phyloP scores from a whole-genome alignment of 2,888 invertebrate species.

The Polietes domitor region DNA sequence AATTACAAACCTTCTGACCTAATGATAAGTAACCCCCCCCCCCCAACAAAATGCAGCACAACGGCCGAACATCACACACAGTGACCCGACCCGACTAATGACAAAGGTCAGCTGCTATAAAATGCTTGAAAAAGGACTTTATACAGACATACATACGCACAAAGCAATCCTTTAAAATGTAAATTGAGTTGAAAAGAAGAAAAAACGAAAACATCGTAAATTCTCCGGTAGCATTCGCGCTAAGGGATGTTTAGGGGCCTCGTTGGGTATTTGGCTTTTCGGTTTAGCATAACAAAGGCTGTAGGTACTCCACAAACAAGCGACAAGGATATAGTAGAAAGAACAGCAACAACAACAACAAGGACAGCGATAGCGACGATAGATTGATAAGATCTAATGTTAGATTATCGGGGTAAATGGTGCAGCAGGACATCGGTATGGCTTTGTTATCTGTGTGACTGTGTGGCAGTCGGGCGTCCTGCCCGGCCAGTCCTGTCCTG shows the following conservation, averaged over 20 bases:
- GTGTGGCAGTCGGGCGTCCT: not conserved
- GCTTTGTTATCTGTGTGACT: slow-evolving; percentile 6
- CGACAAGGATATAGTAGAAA: not conserved
- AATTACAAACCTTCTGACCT: slow-evolving; percentile 67
- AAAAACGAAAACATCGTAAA: slow-evolving; percentile 4
- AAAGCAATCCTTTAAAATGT: slow-evolving; percentile 65
- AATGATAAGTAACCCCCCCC: slow-evolving; percentile 58
- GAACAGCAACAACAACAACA: slow-evolving; percentile 25
- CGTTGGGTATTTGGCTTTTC: slow-evolving; percentile 43
- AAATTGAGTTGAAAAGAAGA: slow-evolving; percentile 56
- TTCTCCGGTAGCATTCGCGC: not conserved
- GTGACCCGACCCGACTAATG: slow-evolving; percentile 63
- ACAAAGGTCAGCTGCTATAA: slow-evolving; percentile 65
- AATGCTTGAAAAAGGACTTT: slow-evolving; percentile 37
- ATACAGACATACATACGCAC: slow-evolving; percentile 14
- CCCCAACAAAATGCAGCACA: not conserved
- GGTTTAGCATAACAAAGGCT: slow-evolving; percentile 60
- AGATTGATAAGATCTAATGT: slow-evolving; percentile 62
- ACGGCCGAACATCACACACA: slow-evolving; percentile 40
- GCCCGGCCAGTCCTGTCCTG: not conserved
- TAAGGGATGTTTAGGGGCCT: slow-evolving; percentile 30
- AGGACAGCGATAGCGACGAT: slow-evolving; percentile 33
- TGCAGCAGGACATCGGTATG: slow-evolving; percentile 60
- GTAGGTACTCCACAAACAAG: slow-evolving; percentile 28
- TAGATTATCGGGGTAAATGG: slow-evolving; percentile 61